Conservation (phyloP, 2,113 vertebrate species). For the Pteropus alecto region DNA sequence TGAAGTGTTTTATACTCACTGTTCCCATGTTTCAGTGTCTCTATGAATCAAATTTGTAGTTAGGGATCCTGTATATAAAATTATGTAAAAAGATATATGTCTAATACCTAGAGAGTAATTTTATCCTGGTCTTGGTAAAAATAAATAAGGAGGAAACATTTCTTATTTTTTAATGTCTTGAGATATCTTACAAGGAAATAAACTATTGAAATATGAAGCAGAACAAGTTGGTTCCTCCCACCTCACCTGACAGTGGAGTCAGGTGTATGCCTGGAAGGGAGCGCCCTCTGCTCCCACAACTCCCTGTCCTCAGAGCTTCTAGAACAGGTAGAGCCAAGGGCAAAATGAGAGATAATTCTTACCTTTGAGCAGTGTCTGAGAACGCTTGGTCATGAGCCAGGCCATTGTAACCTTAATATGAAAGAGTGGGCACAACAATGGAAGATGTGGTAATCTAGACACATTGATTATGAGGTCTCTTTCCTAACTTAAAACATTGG, state of each 20-base stretch:
- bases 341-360: accelerated
- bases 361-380: background rate
- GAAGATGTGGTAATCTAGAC: background rate
- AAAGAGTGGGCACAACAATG: background rate
- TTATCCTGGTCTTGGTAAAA: background rate
- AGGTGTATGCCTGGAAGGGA: accelerated
- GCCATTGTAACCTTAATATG: background rate
- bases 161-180: background rate
- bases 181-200: background rate
- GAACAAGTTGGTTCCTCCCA: background rate
- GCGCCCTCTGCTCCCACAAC: accelerated
- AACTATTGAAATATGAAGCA: background rate
- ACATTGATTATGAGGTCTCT: background rate
- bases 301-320: no score
- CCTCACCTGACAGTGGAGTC: background rate
- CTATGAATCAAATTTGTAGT: background rate
- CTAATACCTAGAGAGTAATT: background rate
- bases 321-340: no score
- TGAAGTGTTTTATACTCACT: background rate
- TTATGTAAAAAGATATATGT: background rate
- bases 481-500: background rate
- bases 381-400: background rate
- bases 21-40: background rate
- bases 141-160: background rate
- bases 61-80: background rate